These are phyloP conservation scores for Pemphigus obesinymphae DNA, from an alignment of 1,140 invertebrate genomes.

Conservation along the genomic window DNA sequence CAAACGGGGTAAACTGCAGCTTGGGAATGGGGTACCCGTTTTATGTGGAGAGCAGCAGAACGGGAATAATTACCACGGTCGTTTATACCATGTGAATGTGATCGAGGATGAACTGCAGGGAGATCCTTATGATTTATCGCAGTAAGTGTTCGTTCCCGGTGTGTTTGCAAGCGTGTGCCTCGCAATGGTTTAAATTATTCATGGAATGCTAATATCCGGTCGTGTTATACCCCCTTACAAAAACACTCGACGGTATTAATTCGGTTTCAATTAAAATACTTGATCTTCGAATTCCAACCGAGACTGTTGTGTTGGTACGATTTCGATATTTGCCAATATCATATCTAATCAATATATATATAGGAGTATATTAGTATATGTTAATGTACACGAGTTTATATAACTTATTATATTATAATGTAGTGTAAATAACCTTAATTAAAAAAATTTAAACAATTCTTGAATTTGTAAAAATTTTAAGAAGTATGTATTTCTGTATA, in stretches of 20 bases:
- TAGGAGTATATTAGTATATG: no score
- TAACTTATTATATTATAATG: no score
- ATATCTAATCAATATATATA: no score
- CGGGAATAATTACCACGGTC: not conserved
- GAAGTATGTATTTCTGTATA: no score
- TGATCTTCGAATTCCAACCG: not conserved
- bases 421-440: no score
- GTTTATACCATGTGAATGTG: not conserved
- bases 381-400: no score
- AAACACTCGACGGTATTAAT: not conserved
- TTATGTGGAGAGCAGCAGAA: no score
- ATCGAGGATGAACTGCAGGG: not conserved
- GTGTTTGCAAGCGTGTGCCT: not conserved
- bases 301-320: not conserved
- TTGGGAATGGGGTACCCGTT: not conserved
- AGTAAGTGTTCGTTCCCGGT: not conserved
- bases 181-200: not conserved
- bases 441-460: no score
- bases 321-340: not conserved
- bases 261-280: constrained; percentile 15
- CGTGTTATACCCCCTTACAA: not conserved
- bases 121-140: not conserved
- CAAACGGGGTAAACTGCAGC: not conserved
- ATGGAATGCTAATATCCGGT: not conserved
- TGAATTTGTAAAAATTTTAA: no score